phyloP scores from a whole-genome alignment of 1,140 invertebrate genomes.

The Drosophila pectinifera region DNA sequence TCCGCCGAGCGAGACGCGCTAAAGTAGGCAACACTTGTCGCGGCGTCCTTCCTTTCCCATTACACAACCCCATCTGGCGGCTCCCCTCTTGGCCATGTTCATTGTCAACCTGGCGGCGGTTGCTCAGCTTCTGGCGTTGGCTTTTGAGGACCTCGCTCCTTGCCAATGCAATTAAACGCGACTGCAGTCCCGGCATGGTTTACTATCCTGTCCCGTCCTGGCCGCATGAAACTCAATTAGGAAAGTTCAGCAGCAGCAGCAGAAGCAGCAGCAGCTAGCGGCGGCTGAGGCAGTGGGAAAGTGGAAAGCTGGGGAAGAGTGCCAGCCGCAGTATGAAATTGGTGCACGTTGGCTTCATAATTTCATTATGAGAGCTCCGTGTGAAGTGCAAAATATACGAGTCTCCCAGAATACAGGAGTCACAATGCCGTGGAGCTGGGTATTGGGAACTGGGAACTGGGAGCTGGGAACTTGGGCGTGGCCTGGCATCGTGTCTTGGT shows the following conservation, averaged over 20 bases:
- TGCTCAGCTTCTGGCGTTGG: conserved; percentile 33
- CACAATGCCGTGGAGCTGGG: conserved; percentile 12
- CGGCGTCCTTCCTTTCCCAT: conserved; percentile 3
- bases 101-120: conserved; percentile 36
- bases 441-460: neutral
- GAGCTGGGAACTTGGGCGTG: conserved; percentile 2
- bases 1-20: conserved; percentile 8
- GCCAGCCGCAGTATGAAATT: conserved; percentile 69
- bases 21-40: conserved; percentile 53
- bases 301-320: neutral
- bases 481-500: conserved; percentile 31
- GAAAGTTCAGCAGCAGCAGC: conserved; percentile 50
- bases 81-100: conserved; percentile 11
- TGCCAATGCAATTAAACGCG: conserved; percentile 76
- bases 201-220: conserved; percentile 45
- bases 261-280: conserved; percentile 4
- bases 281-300: neutral
- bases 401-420: conserved; percentile 40
- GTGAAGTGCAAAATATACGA: conserved; percentile 66
- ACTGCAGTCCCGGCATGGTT: conserved; percentile 49
- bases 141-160: conserved; percentile 57
- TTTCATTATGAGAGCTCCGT: conserved; percentile 71
- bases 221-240: conserved; percentile 74
- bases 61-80: neutral
- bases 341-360: conserved; percentile 78